Evolutionary conservation across 2,888 invertebrate species (phyloP).

Genomic region (Ischnus inquisitorius): DNA sequence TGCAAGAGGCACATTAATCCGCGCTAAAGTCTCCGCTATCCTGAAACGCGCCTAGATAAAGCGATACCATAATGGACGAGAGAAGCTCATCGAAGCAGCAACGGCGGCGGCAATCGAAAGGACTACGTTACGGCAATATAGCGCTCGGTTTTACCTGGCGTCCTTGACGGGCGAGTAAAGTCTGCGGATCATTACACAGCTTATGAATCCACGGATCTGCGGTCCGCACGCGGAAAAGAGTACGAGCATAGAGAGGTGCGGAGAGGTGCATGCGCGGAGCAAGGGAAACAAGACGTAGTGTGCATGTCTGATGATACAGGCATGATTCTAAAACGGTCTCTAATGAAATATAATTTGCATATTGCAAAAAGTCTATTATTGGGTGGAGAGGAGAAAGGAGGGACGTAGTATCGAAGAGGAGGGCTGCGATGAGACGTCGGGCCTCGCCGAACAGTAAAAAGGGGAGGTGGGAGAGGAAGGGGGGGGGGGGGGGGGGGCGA

Average conservation of each 20-base stretch:
- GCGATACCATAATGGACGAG: constrained; percentile 2
- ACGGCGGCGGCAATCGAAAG: constrained; percentile 24
- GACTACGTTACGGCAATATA: neutral
- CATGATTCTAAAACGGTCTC: constrained; percentile 62
- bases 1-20: neutral
- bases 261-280: neutral
- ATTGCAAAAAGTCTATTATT: constrained; percentile 59
- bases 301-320: constrained; percentile 27
- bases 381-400: constrained; percentile 39
- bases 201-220: neutral
- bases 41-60: neutral
- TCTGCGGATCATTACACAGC: constrained; percentile 18
- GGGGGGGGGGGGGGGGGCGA: constrained; percentile 21
- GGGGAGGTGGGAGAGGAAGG: neutral
- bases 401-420: constrained; percentile 31
- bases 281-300: neutral
- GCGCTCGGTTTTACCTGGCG: constrained; percentile 26
- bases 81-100: neutral
- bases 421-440: constrained; percentile 23
- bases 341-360: constrained; percentile 75
- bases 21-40: neutral
- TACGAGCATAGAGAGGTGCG: constrained; percentile 1
- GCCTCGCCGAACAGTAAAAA: neutral
- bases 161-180: constrained; percentile 42
- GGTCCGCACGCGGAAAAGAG: constrained; percentile 14